These are phyloP conservation scores for Callospermophilus lateralis DNA, from an alignment of 2,113 vertebrate genomes.

Conservation along the genomic window DNA sequence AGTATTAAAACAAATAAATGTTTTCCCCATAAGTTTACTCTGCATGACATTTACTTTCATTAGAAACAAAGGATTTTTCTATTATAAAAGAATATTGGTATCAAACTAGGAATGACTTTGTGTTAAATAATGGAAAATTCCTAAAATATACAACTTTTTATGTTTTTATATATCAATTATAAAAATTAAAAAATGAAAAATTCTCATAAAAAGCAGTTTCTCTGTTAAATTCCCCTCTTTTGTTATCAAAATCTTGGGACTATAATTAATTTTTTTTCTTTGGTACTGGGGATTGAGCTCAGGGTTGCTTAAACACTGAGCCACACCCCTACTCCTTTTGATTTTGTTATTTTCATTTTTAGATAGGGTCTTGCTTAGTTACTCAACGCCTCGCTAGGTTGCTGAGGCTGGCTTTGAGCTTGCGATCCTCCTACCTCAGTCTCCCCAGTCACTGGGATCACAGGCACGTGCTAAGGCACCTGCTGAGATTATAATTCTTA, in stretches of 20 bases:
- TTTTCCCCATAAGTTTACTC: not conserved
- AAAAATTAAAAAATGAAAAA: not conserved
- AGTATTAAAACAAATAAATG: not conserved
- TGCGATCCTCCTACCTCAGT: too few relatives aligned
- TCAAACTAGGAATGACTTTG: not conserved
- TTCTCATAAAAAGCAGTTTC: not conserved
- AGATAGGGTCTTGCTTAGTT: too few relatives aligned
- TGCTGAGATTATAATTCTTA: not conserved
- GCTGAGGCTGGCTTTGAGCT: too few relatives aligned
- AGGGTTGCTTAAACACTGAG: too few relatives aligned
- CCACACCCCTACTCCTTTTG: too few relatives aligned
- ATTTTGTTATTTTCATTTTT: too few relatives aligned
- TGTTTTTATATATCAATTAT: not conserved
- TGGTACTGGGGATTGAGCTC: too few relatives aligned
- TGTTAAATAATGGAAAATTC: not conserved
- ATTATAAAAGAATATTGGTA: slow-evolving; percentile 14
- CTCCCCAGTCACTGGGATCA: too few relatives aligned
- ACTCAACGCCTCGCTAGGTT: too few relatives aligned
- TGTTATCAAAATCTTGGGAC: not conserved
- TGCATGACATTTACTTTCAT: slow-evolving; percentile 4
- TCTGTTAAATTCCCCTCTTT: not conserved
- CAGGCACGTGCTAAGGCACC: too few relatives aligned
- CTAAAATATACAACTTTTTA: not conserved
- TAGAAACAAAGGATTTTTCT: not conserved
- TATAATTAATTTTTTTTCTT: not conserved